Evolutionary conservation across 2,888 invertebrate genomes (phyloP).

Genomic region (Amphiduros pacificus): DNA sequence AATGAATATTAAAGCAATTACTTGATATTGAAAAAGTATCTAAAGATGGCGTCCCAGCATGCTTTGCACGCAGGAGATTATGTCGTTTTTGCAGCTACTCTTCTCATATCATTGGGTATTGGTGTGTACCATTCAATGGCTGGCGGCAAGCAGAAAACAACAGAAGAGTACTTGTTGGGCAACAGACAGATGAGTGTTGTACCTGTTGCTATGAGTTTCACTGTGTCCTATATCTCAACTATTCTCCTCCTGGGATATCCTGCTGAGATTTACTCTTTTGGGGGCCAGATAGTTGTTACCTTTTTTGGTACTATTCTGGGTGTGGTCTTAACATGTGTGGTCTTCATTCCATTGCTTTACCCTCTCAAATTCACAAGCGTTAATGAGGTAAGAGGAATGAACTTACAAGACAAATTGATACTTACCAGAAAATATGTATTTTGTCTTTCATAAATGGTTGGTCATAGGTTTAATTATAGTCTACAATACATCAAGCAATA

Average conservation of each 20-base stretch:
- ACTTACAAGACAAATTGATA: too few species aligned
- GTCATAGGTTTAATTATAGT: too few species aligned
- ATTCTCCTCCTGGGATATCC: slow-evolving; percentile 51
- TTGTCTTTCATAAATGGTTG: too few species aligned
- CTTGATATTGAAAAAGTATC: too few species aligned
- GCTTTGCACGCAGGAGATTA: slow-evolving; percentile 31
- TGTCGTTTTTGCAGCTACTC: slow-evolving; percentile 47
- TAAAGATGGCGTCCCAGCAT: too few species aligned
- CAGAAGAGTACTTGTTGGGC: slow-evolving; percentile 56
- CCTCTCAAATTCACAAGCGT: slow-evolving; percentile 49
- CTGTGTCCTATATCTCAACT: slow-evolving; percentile 57
- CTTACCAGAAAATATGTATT: too few species aligned
- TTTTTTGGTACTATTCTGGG: slow-evolving; percentile 41
- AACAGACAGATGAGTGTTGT: slow-evolving; percentile 52
- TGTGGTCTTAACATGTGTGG: slow-evolving; percentile 39
- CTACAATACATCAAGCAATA: too few species aligned
- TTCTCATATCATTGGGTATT: slow-evolving; percentile 50
- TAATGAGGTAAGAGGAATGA: slow-evolving; percentile 52
- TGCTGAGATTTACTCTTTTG: slow-evolving; percentile 51
- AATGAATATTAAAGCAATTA: too few species aligned
- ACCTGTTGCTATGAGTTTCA: slow-evolving; percentile 55
- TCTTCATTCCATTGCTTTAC: slow-evolving; percentile 52
- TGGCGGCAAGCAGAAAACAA: slow-evolving; percentile 64
- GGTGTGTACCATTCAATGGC: slow-evolving; percentile 63
- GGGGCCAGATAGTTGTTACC: slow-evolving; percentile 46